Conservation (phyloP, 2,797 vertebrate genomes). For the Pogonophryne albipinna region DNA sequence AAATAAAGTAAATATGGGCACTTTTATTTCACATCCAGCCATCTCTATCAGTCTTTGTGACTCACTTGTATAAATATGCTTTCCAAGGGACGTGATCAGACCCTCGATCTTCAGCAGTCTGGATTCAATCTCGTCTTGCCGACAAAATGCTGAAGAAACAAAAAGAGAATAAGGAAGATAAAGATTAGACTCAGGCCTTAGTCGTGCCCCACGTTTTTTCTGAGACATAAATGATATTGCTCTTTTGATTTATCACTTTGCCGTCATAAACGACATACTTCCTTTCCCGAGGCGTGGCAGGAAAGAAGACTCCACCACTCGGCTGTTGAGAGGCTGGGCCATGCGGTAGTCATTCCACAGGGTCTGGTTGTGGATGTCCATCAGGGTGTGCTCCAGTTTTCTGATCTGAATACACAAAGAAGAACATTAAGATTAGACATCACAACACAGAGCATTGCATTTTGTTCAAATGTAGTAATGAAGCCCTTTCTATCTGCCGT, state of each 20-base stretch:
- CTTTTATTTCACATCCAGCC: neutral
- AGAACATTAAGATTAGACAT: neutral
- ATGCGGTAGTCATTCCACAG: slow-evolving; percentile 90
- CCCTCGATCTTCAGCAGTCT: slow-evolving; percentile 87
- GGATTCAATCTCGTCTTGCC: slow-evolving; percentile 83
- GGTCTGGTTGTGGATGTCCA: slow-evolving; percentile 88
- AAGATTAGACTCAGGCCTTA: neutral
- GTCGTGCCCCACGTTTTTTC: fast-evolving
- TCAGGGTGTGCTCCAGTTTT: slow-evolving; percentile 89
- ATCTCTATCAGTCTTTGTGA: neutral
- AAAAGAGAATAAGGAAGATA: neutral
- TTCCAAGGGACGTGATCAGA: slow-evolving; percentile 87
- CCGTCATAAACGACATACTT: slow-evolving; percentile 70
- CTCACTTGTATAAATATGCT: slow-evolving; percentile 74
- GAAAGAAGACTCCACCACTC: slow-evolving; percentile 91
- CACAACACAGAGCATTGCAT: neutral
- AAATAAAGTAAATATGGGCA: slow-evolving; percentile 4
- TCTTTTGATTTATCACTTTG: slow-evolving; percentile 12
- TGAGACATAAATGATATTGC: neutral
- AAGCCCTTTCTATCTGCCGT: neutral
- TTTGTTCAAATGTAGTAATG: neutral
- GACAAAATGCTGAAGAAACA: slow-evolving; percentile 84
- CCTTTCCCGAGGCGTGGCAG: slow-evolving; percentile 68
- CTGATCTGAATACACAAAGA: slow-evolving; percentile 80
- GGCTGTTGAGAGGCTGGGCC: slow-evolving; percentile 87